These are phyloP conservation scores for Varanus salvator DNA, from an alignment of 2,113 vertebrate genomes.

Conservation along the genomic window DNA sequence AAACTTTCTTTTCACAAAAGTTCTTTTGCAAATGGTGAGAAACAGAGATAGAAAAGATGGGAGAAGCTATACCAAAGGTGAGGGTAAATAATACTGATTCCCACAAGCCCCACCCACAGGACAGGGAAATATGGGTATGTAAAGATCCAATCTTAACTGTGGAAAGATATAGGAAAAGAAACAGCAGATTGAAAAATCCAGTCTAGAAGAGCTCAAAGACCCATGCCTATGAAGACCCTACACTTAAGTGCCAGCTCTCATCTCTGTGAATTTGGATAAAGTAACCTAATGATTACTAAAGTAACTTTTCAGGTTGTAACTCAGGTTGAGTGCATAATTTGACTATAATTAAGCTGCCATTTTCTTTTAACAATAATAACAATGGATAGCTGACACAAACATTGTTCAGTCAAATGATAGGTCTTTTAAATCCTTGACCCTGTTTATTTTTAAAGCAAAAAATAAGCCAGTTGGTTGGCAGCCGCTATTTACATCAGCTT, in stretches of 20 bases:
- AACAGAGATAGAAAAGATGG: too few species aligned
- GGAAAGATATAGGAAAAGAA: too few species aligned
- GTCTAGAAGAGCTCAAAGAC: background rate
- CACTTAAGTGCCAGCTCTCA: background rate
- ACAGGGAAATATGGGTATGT: too few species aligned
- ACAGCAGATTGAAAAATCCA: too few species aligned
- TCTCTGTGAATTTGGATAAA: background rate
- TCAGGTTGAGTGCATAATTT: background rate
- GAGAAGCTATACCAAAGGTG: too few species aligned
- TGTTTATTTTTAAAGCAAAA: background rate
- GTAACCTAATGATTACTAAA: background rate
- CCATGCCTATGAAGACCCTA: background rate
- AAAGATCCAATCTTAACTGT: too few species aligned
- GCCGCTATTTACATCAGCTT: background rate
- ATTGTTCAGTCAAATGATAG: background rate
- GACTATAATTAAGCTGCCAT: background rate
- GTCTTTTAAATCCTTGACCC: slow-evolving; percentile 1
- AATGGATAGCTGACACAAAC: background rate
- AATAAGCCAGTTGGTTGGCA: background rate
- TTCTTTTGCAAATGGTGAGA: too few species aligned
- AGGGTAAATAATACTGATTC: too few species aligned
- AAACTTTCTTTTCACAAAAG: too few species aligned
- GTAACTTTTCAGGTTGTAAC: background rate
- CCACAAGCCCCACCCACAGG: too few species aligned
- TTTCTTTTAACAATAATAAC: slow-evolving; percentile 5